Base-by-base conservation (phyloP, 2,888 invertebrate genomes). In the Cantharis flavilabris region DNA sequence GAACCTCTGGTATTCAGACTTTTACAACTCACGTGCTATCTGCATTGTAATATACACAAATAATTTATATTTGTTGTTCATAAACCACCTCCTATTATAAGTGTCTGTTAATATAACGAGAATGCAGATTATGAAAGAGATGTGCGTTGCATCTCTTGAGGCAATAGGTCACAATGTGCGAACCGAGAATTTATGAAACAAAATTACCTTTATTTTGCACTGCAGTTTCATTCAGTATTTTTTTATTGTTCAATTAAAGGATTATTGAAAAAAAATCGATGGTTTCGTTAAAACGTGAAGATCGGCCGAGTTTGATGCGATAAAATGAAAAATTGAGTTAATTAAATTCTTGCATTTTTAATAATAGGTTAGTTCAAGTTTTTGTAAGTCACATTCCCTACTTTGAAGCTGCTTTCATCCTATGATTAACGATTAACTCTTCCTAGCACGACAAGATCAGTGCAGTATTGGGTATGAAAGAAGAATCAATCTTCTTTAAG, bases 361-460 rank as follows among this genome's bases (percentile, higher is more conserved):
- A 49, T 49, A 49, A 49, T 49, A 49, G 49, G 49, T 49, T 49
- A 49, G 7, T 49, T 49, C 49, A 49, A 49, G 49, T 49, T 49
- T 49, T 49, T 49, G 49, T 49, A 49, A 49, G 49, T 49, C 49
- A 49, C 49, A 49, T 49, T 49, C 49, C 49, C 49, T 49, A 49
- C 49, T 49, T 49, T 49, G n/a, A n/a, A 49, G 49, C 49, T 49
- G 49, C 49, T 49, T 49, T 49, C 49, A 49, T 49, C 49, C 49
- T 49, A 49, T 49, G 49, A 49, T 49, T 49, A 49, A 49, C 49
- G 76, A 75, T 71, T 63, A 28, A 64, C 69, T 78, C 76, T 75
- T 78, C 76, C 78, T 78, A 71, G 75, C 73, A 73, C 70, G 73
- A 76, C 75, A 76, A 78, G 78, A 78, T 76, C 70, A 78, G 75